Conservation (phyloP, 2,113 vertebrate genomes). For the Neogale vison region DNA sequence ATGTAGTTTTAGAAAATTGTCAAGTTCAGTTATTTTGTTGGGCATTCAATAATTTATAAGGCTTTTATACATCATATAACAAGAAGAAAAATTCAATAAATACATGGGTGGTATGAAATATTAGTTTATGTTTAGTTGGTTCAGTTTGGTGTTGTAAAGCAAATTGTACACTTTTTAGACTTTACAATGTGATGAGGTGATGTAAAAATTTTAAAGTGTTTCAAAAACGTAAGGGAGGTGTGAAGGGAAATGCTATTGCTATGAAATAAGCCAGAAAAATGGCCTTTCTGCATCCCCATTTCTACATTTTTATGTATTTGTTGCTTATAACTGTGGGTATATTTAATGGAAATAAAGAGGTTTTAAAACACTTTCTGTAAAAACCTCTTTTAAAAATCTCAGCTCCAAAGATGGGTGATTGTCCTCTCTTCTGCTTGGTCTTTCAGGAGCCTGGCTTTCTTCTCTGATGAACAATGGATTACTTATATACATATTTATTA, state of each 20-base stretch:
- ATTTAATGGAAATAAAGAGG: background rate
- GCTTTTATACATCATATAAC: constrained; percentile 45
- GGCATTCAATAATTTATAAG: constrained; percentile 7
- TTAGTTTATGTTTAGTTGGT: background rate
- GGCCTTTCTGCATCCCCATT: background rate
- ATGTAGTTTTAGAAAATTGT: constrained; percentile 60
- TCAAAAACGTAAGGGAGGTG: background rate
- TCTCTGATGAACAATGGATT: background rate
- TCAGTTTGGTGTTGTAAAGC: background rate
- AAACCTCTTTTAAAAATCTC: background rate
- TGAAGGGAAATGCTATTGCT: background rate
- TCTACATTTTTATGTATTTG: background rate
- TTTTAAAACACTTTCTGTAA: background rate
- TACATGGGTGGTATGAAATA: background rate
- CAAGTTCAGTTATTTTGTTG: constrained; percentile 52
- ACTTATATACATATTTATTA: background rate
- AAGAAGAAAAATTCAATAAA: constrained; percentile 45
- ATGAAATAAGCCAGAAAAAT: constrained; percentile 16
- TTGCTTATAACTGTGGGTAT: background rate
- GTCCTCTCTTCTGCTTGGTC: background rate
- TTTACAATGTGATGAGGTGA: background rate
- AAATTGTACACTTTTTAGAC: background rate
- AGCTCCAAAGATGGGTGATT: background rate
- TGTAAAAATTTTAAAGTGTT: constrained; percentile 7
- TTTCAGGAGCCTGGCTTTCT: background rate